These are phyloP conservation scores for Synergus laeviventris DNA, from an alignment of 2,888 invertebrate genomes.

Conservation along the genomic window DNA sequence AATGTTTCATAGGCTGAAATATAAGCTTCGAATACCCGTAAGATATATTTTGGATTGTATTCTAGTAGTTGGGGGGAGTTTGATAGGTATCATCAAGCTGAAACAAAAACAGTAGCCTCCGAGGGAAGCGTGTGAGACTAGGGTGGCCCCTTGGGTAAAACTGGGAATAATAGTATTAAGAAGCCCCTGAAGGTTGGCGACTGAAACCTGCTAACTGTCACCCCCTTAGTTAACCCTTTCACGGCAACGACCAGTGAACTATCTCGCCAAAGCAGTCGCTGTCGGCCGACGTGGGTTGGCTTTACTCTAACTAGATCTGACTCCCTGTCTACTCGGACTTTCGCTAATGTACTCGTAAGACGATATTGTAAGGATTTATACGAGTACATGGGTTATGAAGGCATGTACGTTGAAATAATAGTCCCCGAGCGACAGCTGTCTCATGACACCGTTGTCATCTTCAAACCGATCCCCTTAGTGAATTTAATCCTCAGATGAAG, in stretches of 20 bases:
- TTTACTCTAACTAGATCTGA: constrained; percentile 69
- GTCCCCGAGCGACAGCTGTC: constrained; percentile 11
- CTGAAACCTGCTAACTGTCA: constrained; percentile 74
- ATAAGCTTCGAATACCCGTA: too few relatives aligned
- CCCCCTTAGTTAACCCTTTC: constrained; percentile 62
- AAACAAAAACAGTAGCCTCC: constrained; percentile 34
- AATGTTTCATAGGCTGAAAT: too few relatives aligned
- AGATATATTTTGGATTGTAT: not conserved
- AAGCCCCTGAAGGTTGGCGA: constrained; percentile 68
- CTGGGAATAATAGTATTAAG: constrained; percentile 74
- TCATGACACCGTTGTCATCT: not conserved
- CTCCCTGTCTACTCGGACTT: constrained; percentile 54
- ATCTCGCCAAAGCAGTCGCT: constrained; percentile 56
- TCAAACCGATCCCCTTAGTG: not conserved
- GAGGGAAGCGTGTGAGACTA: constrained; percentile 1
- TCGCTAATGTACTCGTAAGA: constrained; percentile 52
- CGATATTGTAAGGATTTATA: constrained; percentile 64
- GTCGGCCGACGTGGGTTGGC: constrained; percentile 62
- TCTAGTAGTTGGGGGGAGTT: not conserved
- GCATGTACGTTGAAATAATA: constrained; percentile 23
- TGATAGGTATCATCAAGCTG: constrained; percentile 23
- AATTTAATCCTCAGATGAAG: not conserved
- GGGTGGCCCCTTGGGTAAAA: constrained; percentile 60
- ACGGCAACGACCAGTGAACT: constrained; percentile 57
- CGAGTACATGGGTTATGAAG: constrained; percentile 35